Percentiles rank a stretch among this genome's conserved stretches.
Evolutionary conservation across 2,888 invertebrate genomes (phyloP).

Genomic region (Zootermopsis nevadensis): DNA sequence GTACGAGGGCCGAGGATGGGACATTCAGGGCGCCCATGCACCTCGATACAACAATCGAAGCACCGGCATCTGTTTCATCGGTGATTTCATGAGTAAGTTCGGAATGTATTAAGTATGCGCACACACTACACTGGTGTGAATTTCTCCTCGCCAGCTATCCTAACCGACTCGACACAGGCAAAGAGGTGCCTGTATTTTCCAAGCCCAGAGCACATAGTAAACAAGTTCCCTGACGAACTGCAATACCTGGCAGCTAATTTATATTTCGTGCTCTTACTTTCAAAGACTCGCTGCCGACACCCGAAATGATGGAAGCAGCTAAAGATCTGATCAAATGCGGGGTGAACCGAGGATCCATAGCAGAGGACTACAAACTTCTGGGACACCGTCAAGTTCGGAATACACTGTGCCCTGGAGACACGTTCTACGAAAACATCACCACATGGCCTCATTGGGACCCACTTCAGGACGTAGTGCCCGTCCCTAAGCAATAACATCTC

Average conservation of each 20-base stretch:
- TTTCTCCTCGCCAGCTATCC: no score
- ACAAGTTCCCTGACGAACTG: no score
- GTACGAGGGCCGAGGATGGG: conserved; percentile 64
- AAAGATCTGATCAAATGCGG: conserved; percentile 66
- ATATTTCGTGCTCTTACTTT: conserved; percentile 42
- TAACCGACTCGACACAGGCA: no score
- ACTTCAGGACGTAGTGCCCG: conserved; percentile 57
- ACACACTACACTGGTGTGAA: no score
- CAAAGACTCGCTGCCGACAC: conserved; percentile 65
- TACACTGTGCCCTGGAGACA: conserved; percentile 62
- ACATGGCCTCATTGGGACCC: conserved; percentile 61
- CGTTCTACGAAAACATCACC: conserved; percentile 60
- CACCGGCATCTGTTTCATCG: conserved; percentile 62
- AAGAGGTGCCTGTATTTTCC: no score
- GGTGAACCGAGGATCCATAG: conserved; percentile 63
- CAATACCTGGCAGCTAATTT: no score
- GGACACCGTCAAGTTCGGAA: conserved; percentile 64
- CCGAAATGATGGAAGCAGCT: conserved; percentile 63
- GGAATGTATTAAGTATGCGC: no score
- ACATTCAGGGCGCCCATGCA: conserved; percentile 63
- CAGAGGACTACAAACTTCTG: conserved; percentile 64
- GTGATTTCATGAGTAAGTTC: conserved; percentile 62
- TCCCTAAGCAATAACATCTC: conserved; percentile 31
- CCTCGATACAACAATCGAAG: conserved; percentile 62
- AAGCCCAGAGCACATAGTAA: no score